Conservation (phyloP, 2,888 invertebrate species). For the Agonopterix alstromeriana region DNA sequence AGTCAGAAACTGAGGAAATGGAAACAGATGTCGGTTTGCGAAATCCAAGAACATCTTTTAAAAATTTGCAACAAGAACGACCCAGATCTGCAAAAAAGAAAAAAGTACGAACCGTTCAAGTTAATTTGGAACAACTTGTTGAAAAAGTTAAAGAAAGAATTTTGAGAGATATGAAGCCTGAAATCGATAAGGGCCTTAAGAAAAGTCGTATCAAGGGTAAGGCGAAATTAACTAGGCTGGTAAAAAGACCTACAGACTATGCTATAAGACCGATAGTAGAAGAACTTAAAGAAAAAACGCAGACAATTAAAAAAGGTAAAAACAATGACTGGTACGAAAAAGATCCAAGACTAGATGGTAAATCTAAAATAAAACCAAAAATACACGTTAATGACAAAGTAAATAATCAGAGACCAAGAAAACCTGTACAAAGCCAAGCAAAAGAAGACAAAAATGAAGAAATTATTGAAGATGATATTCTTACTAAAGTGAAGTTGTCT, state of each 20-base stretch:
- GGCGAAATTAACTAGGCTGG: neutral
- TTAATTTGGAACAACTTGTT: constrained; percentile 31
- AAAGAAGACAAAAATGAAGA: neutral
- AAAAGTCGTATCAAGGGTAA: no score
- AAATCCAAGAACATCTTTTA: neutral
- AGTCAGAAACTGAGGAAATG: neutral
- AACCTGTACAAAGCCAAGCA: neutral
- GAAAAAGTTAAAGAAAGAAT: constrained; percentile 26
- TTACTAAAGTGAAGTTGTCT: constrained; percentile 18
- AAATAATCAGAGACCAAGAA: neutral
- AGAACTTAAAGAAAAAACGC: neutral
- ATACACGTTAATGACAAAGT: neutral
- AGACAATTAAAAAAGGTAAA: neutral
- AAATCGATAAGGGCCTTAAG: neutral
- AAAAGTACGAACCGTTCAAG: neutral
- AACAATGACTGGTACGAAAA: neutral
- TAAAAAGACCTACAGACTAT: neutral
- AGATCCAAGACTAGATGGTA: neutral
- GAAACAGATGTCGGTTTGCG: neutral
- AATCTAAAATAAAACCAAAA: neutral
- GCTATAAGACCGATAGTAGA: neutral
- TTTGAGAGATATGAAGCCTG: neutral
- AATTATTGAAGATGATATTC: constrained; percentile 10
- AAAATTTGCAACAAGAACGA: no score
- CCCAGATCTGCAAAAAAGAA: no score